phyloP scores from a whole-genome alignment of 2,797 vertebrate species.

The Lepilemur ruficaudatus region DNA sequence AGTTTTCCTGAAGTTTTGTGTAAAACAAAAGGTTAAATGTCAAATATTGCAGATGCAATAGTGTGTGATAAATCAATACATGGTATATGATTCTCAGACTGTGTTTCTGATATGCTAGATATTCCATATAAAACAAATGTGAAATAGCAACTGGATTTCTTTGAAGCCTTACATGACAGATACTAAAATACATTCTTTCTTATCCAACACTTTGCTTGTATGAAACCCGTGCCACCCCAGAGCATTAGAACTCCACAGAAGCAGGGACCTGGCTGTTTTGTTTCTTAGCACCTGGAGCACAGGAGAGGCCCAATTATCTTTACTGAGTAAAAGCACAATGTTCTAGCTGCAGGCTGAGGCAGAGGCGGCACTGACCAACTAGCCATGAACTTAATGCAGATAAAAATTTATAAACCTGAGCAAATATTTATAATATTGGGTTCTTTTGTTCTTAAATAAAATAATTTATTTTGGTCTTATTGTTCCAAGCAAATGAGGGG shows the following conservation, averaged over 20 bases:
- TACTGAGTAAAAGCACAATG: not conserved
- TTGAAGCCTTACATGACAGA: not conserved
- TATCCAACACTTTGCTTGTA: not conserved
- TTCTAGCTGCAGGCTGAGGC: not conserved
- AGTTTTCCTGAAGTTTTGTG: not conserved
- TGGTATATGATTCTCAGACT: not conserved
- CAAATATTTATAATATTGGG: not conserved
- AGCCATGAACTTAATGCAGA: not conserved
- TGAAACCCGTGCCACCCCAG: not conserved
- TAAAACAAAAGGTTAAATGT: not conserved
- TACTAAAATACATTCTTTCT: not conserved
- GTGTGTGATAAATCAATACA: not conserved
- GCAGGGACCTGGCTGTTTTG: not conserved
- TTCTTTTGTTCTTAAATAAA: conserved; percentile 5
- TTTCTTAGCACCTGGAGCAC: not conserved
- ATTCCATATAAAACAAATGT: not conserved
- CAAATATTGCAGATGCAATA: not conserved
- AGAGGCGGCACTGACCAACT: not conserved
- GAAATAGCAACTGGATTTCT: not conserved
- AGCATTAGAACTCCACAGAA: not conserved
- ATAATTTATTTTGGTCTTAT: not conserved
- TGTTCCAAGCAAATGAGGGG: not conserved
- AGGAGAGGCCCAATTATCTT: not conserved
- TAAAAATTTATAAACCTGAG: not conserved
- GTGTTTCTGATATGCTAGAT: not conserved